Evolutionary conservation across 2,888 invertebrate genomes (phyloP).

Genomic region (Andrena praecox): DNA sequence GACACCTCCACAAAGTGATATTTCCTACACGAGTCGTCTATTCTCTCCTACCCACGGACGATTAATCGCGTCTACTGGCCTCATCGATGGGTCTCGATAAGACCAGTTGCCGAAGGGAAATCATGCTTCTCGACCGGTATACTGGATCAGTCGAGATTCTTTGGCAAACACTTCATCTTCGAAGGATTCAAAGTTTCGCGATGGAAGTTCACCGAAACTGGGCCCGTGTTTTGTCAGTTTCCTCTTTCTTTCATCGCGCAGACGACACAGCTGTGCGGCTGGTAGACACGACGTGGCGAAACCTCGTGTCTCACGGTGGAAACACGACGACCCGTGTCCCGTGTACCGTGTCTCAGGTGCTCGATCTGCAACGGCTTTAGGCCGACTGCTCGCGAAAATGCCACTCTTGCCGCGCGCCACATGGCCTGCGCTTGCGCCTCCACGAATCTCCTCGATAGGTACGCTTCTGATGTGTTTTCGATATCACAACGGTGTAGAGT

Average conservation of each 20-base stretch:
- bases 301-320: conserved; percentile 50
- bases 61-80: conserved; percentile 30
- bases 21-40: conserved; percentile 10
- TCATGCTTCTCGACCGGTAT: not conserved
- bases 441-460: conserved; percentile 36
- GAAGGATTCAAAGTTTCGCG: not conserved
- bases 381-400: conserved; percentile 77
- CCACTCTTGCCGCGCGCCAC: conserved; percentile 60
- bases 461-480: conserved; percentile 31
- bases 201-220: not conserved
- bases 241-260: not conserved
- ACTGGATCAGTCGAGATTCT: not conserved
- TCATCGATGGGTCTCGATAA: not conserved
- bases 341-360: conserved; percentile 37
- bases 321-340: conserved; percentile 27
- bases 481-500: not conserved
- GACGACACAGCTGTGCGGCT: not conserved
- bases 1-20: conserved; percentile 23
- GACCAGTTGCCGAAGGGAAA: not conserved
- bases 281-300: not conserved
- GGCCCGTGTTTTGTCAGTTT: not conserved
- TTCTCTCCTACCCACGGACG: conserved; percentile 18
- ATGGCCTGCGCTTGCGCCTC: conserved; percentile 60
- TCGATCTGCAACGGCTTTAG: conserved; percentile 72
- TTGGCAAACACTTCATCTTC: not conserved